A percentile compares a stretch with the other conserved stretches of the same genome.
Conservation (phyloP, 2,888 invertebrate species). For the Rhagophthalmus giganteus region DNA sequence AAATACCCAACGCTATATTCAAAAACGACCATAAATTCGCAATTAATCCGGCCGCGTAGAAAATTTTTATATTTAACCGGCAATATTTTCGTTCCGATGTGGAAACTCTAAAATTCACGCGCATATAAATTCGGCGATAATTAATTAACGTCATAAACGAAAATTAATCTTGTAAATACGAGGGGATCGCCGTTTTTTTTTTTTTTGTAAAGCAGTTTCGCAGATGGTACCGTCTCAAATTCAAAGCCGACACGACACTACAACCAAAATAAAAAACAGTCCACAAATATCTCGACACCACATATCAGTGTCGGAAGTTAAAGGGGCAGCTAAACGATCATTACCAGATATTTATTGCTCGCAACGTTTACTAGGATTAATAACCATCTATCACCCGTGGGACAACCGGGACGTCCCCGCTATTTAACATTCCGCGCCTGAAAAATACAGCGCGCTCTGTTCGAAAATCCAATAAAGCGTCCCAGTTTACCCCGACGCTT, state of each 20-base stretch:
- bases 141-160: too few relatives aligned
- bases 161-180: too few relatives aligned
- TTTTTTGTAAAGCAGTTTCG: slow-evolving; percentile 6
- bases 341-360: slow-evolving; percentile 55
- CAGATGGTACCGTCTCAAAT: slow-evolving; percentile 17
- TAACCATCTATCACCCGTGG: slow-evolving; percentile 51
- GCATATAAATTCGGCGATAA: too few relatives aligned
- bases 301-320: slow-evolving; percentile 54
- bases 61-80: too few relatives aligned
- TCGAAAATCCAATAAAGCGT: slow-evolving; percentile 27
- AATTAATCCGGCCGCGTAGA: too few relatives aligned
- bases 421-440: slow-evolving; percentile 48
- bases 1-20: too few relatives aligned
- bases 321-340: slow-evolving; percentile 55
- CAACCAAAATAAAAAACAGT: slow-evolving; percentile 38
- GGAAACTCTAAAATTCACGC: too few relatives aligned
- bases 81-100: too few relatives aligned
- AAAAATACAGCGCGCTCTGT: slow-evolving; percentile 35
- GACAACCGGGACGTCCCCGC: slow-evolving; percentile 42
- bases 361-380: slow-evolving; percentile 50
- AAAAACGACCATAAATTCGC: too few relatives aligned
- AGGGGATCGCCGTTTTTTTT: neutral
- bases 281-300: slow-evolving; percentile 51
- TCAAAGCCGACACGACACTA: slow-evolving; percentile 15
- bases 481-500: slow-evolving; percentile 15